Evolutionary conservation across 2,113 vertebrate species (phyloP).

Genomic region (Myotis davidii): DNA sequence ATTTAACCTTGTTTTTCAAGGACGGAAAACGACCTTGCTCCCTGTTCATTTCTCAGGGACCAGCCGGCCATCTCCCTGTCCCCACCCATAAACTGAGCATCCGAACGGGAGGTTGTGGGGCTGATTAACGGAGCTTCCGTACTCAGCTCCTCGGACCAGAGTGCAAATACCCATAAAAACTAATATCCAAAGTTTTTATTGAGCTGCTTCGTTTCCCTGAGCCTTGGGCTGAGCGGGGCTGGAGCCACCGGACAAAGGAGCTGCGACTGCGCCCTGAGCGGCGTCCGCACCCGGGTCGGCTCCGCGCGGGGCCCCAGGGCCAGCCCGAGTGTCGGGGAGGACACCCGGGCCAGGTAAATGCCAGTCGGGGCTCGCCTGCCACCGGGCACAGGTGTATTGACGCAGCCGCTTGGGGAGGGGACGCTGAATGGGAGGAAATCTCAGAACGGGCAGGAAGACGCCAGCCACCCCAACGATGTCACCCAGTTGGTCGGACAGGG

Average conservation of each 20-base stretch:
- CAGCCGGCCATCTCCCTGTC: conserved; percentile 2
- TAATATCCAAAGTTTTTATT: conserved; percentile 75
- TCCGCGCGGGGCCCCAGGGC: background rate
- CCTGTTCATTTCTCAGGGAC: background rate
- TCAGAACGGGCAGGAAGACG: background rate
- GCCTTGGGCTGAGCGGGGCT: conserved; percentile 8
- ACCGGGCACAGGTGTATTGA: conserved; percentile 68
- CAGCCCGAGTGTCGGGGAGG: background rate
- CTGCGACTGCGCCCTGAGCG: background rate
- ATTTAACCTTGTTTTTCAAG: conserved; percentile 23
- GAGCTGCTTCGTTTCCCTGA: conserved; percentile 53
- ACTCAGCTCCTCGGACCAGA: conserved; percentile 48
- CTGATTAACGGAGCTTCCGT: conserved; percentile 63
- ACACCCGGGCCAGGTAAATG: background rate
- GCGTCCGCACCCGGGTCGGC: background rate
- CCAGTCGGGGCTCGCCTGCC: background rate
- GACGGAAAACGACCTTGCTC: conserved; percentile 1
- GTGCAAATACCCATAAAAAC: conserved; percentile 74
- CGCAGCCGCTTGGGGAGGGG: background rate
- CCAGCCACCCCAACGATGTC: background rate
- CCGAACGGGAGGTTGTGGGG: conserved; percentile 34
- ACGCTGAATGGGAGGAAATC: background rate
- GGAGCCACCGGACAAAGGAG: conserved; percentile 39
- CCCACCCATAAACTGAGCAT: conserved; percentile 57
- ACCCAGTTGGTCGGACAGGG: conserved; percentile 5